phyloP scores from a whole-genome alignment of 2,888 invertebrate genomes.

The Parochlus steinenii region DNA sequence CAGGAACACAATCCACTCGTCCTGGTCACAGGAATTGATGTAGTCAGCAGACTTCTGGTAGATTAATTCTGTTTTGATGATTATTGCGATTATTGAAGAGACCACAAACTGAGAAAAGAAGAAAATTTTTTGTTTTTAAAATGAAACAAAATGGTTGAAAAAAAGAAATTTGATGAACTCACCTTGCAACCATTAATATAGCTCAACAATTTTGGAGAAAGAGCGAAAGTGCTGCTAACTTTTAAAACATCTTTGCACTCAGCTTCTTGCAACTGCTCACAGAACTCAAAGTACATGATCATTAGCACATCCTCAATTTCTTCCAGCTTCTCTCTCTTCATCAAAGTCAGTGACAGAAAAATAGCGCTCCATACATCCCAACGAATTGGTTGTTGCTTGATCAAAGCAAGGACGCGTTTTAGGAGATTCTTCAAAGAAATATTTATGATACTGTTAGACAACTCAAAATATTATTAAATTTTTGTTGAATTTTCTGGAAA shows the following conservation, averaged over 20 bases:
- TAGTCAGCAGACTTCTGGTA: slow-evolving; percentile 8
- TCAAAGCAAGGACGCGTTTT: slow-evolving; percentile 43
- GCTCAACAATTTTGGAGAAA: slow-evolving; percentile 24
- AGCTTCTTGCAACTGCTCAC: slow-evolving; percentile 25
- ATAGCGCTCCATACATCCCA: slow-evolving; percentile 29
- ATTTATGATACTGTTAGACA: slow-evolving; percentile 1
- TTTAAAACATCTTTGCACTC: slow-evolving; percentile 24
- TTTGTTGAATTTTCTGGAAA: background rate
- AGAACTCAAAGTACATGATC: slow-evolving; percentile 27
- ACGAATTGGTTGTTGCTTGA: slow-evolving; percentile 23
- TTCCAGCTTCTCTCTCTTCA: slow-evolving; percentile 27
- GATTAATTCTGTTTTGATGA: slow-evolving; percentile 7
- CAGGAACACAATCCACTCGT: slow-evolving; percentile 8
- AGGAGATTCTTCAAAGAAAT: slow-evolving; percentile 40
- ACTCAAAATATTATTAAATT: slow-evolving; percentile 1
- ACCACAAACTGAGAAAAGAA: slow-evolving; percentile 8
- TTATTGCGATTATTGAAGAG: slow-evolving; percentile 9
- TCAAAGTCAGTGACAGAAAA: slow-evolving; percentile 24
- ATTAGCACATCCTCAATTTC: slow-evolving; percentile 25
- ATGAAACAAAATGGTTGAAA: background rate
- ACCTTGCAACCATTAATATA: slow-evolving; percentile 29
- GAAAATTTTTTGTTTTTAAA: background rate
- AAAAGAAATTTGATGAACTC: slow-evolving; percentile 16
- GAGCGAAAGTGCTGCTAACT: slow-evolving; percentile 23
- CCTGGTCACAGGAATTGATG: slow-evolving; percentile 6